Evolutionary conservation across 2,113 vertebrate genomes (phyloP).

Genomic region (Zosterops hypoxanthus): DNA sequence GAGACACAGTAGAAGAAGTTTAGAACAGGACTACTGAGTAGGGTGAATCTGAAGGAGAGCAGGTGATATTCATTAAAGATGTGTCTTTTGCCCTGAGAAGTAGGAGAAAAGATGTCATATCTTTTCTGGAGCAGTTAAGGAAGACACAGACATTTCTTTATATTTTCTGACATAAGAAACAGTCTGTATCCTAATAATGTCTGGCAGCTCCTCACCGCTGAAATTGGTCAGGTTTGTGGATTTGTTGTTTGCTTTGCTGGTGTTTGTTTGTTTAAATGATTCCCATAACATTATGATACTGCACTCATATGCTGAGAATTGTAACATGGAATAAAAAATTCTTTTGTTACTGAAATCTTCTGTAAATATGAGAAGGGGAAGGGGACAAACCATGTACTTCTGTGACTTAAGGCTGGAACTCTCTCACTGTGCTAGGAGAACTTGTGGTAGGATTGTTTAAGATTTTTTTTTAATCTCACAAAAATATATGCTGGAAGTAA

Average conservation of each 20-base stretch:
- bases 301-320: background rate
- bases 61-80: background rate
- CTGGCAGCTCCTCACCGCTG: background rate
- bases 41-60: background rate
- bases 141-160: background rate
- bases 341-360: background rate
- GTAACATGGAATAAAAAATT: background rate
- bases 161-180: background rate
- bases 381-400: accelerated
- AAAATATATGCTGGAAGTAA: background rate
- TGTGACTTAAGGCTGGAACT: background rate
- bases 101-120: background rate
- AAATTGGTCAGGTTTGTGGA: background rate
- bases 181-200: background rate
- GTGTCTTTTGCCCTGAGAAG: background rate
- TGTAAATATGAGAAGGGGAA: background rate
- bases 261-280: background rate
- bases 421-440: background rate
- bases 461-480: background rate
- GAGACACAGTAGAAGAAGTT: background rate
- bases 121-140: background rate
- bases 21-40: background rate
- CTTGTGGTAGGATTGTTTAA: background rate
- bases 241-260: background rate
- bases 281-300: background rate